Base-by-base conservation (phyloP, 2,113 vertebrate species). In the Nicator chloris region DNA sequence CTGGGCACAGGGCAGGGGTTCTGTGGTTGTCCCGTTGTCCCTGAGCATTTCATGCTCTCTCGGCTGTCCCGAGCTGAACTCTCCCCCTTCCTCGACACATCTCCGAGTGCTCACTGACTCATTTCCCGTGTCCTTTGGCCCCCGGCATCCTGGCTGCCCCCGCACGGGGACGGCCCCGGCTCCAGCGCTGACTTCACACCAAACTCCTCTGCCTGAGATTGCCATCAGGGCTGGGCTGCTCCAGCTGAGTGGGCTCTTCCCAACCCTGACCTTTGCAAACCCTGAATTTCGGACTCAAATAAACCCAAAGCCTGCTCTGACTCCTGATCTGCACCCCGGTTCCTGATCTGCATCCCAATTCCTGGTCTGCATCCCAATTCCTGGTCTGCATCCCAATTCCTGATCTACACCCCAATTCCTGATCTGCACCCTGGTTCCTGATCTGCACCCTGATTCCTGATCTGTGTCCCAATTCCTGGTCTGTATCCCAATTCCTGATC, bases 61-160 rank as follows among this genome's bases (percentile, higher is more conserved):
- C 4, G 4, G 35, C 71, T 8, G 40, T 69, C 70, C 88, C 3
- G 2, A 22, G 37, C 68, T 77, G 83, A 90, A 76, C 66, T 76
- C 13, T 44, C 8, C 15, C 28, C 35, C 3, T 11, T 27, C 64
- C 39, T 13, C 1, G 2, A 5, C 12, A 1, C 8, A 1, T 66
- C 11, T 33, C 21, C 0, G 0, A 8, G 19, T 4, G 10, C 26
- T 51, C 53, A 6, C 63, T 94, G 95, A 96, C 87, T 95, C 93
- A 96, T 79, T 95, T 96, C 92, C 73, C 13, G 2, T 68, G 65
- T 59, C 73, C 73, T 91, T 75, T 81, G 84, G 77, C 72, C 91
- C 90, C 45, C 49, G 1, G 24, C 37, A 72, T 53, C 59, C 57
- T 63, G 56, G 31, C 77, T 54, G 88, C 72, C 82, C 33, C 88